Evolutionary conservation across 1,140 invertebrate genomes (phyloP), one percentile per base, ranked within the genome.

Genomic region (Muscidifurax raptorellus): DNA sequence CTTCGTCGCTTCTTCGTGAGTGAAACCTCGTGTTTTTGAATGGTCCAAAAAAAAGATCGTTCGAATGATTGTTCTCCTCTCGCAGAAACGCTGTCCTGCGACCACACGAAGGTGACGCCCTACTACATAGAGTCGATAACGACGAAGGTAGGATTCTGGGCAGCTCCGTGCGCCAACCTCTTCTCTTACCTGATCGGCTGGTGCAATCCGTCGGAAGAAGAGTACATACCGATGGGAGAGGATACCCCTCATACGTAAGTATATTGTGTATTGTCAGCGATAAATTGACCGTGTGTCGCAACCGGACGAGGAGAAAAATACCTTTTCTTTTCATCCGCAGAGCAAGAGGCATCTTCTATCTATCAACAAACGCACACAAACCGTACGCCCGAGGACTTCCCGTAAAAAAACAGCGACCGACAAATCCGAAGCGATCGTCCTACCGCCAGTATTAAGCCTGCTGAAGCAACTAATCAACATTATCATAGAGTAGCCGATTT

Each of bases 41-140:
- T n/a, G n/a, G n/a, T n/a, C n/a, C n/a, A n/a, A n/a, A n/a, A n/a
- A n/a, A n/a, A n/a, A n/a, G n/a, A n/a, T n/a, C n/a, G n/a, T n/a
- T n/a, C n/a, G n/a, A n/a, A n/a, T n/a, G n/a, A n/a, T n/a, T 84
- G 66, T 47, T 74, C 77, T 59, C 25, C 7, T 25, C 25, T 6
- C 27, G 52, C 52, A 97, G 96, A 97, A 94, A 97, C 96, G 0
- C 91, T 97, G 82, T 96, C 97, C 27, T 97, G 97, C 92, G 97
- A 97, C 91, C 97, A 97, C 89, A 97, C 96, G 10, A 97, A 97
- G 94, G 97, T 97, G 36, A 97, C 97, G 4, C 97, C 97, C 13
- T 97, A 97, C 90, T 97, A 97, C 89, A 97, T 97, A 84, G 97
- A 97, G 89, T 97, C 96, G 2, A 97, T 97, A 87, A 96, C 96